Percentiles rank a stretch among this genome's conserved stretches.
These are phyloP conservation scores for Dromas ardeola DNA, from an alignment of 2,113 vertebrate genomes.

Conservation along the genomic window DNA sequence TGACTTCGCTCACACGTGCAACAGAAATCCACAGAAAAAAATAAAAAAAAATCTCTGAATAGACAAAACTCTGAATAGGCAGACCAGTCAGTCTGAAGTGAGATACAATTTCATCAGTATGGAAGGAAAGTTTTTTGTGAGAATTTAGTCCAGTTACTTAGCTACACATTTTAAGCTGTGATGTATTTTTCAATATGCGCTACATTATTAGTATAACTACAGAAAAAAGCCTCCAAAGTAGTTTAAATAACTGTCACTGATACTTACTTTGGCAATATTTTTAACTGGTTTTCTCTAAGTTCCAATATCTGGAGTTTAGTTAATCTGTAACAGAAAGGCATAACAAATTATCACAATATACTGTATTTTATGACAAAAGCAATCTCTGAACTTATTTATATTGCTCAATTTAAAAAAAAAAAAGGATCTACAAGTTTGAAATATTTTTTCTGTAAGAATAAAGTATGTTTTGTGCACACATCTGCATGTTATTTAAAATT, in stretches of 20 bases:
- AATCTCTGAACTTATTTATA: background rate
- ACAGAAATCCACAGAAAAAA: background rate
- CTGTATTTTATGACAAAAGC: background rate
- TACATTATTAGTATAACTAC: background rate
- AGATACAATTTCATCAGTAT: background rate
- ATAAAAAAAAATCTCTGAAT: background rate
- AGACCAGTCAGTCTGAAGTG: background rate
- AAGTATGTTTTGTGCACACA: background rate
- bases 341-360: background rate
- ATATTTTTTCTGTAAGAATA: background rate
- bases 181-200: background rate
- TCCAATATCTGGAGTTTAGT: slow-evolving; percentile 94
- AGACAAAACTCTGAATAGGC: background rate
- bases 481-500: background rate
- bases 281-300: slow-evolving; percentile 94
- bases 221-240: background rate
- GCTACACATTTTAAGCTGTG: background rate
- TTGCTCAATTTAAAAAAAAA: background rate
- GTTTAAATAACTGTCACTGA: background rate
- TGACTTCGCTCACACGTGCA: background rate
- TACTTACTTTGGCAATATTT: slow-evolving; percentile 96
- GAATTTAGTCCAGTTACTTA: background rate
- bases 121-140: background rate
- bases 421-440: background rate
- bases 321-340: slow-evolving; percentile 75